Percentiles rank a stretch among this genome's conserved stretches.
Conservation (phyloP, 2,888 invertebrate species). For the Polymixis flavicincta region DNA sequence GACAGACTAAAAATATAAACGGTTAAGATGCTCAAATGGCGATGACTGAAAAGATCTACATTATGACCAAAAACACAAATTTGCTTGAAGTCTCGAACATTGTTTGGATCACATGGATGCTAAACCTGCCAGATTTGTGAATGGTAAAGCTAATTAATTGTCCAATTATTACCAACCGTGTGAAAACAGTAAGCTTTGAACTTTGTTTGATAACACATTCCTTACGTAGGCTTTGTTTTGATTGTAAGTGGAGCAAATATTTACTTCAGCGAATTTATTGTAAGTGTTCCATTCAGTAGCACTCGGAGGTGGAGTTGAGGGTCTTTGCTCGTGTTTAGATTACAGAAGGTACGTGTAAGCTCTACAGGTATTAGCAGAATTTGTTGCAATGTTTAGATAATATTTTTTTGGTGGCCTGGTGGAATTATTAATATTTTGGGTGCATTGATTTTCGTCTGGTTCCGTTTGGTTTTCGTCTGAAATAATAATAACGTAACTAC, state of each 20-base stretch:
- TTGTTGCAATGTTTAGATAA: slow-evolving; percentile 12
- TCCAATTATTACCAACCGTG: slow-evolving; percentile 9
- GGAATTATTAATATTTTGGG: background rate
- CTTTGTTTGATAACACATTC: slow-evolving; percentile 53
- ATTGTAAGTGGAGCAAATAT: slow-evolving; percentile 44
- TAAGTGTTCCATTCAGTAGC: slow-evolving; percentile 3
- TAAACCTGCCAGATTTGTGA: slow-evolving; percentile 10
- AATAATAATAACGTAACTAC: background rate
- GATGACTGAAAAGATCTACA: slow-evolving; percentile 21
- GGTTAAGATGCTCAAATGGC: slow-evolving; percentile 1
- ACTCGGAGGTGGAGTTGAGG: background rate
- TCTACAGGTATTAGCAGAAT: slow-evolving; percentile 41
- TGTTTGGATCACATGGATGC: slow-evolving; percentile 12
- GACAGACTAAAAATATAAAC: slow-evolving; percentile 15
- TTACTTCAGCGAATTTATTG: slow-evolving; percentile 33
- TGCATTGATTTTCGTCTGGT: too few species aligned
- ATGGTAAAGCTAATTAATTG: slow-evolving; percentile 16
- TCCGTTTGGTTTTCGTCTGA: too few species aligned
- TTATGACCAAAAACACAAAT: slow-evolving; percentile 30
- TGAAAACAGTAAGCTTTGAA: slow-evolving; percentile 20
- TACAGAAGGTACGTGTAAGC: background rate
- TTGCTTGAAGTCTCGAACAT: slow-evolving; percentile 23
- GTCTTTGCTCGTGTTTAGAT: slow-evolving; percentile 6
- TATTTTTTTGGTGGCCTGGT: background rate
- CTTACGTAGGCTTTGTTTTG: slow-evolving; percentile 54